Conservation (phyloP, 2,113 vertebrate species). For the Ramphastos sulfuratus region DNA sequence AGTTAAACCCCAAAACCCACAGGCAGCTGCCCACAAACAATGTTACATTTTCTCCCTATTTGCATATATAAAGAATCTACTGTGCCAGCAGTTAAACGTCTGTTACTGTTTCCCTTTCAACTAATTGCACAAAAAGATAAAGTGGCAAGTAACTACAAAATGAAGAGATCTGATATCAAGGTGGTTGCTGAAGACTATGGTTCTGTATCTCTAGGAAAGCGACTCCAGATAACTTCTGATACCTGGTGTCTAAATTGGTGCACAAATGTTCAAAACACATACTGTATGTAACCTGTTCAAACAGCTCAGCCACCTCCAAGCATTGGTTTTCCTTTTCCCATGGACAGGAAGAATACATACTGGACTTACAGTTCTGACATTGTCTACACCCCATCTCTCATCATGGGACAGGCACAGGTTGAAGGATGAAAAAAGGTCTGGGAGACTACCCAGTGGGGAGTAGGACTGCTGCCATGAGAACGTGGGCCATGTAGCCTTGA, state of each 20-base stretch:
- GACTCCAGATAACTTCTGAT: not conserved
- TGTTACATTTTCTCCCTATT: not conserved
- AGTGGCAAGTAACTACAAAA: not conserved
- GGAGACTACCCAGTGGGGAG: not conserved
- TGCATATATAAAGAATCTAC: not conserved
- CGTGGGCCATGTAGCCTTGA: not conserved
- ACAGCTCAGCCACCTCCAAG: fast-evolving
- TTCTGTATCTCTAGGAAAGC: not conserved
- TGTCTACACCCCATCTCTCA: not conserved
- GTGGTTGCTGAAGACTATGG: not conserved
- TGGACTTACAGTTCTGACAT: not conserved
- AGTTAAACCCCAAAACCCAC: not conserved
- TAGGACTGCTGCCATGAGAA: not conserved
- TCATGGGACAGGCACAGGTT: not conserved
- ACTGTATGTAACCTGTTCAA: not conserved
- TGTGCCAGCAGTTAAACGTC: not conserved
- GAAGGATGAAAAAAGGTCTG: not conserved
- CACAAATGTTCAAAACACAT: not conserved
- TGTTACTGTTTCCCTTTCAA: not conserved
- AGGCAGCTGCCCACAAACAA: not conserved
- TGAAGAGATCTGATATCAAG: not conserved
- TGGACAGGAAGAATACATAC: not conserved
- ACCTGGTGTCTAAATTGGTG: fast-evolving
- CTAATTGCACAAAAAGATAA: not conserved
- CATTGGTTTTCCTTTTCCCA: not conserved